Evolutionary conservation across 2,113 vertebrate genomes (phyloP).

Genomic region (Thamnaconus septentrionalis): DNA sequence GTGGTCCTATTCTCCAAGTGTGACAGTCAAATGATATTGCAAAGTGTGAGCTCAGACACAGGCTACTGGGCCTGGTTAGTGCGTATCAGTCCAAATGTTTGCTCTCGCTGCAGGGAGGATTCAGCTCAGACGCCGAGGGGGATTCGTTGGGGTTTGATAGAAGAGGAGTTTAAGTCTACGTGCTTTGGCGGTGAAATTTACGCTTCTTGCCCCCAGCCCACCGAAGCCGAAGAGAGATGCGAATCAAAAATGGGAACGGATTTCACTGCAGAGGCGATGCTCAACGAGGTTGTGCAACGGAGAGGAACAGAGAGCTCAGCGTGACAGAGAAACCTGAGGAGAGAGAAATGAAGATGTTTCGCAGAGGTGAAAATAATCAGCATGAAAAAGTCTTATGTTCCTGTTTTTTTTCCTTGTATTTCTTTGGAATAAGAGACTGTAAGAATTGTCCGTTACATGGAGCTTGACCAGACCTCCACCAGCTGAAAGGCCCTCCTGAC

Average conservation of each 20-base stretch:
- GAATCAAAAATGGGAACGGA: constrained; percentile 23
- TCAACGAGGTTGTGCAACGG: constrained; percentile 13
- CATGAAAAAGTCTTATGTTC: not conserved
- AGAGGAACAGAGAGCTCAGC: not conserved
- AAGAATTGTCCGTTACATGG: too few species aligned
- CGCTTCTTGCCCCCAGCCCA: not conserved
- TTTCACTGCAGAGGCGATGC: constrained; percentile 12
- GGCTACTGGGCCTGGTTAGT: constrained; percentile 14
- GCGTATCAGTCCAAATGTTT: constrained; percentile 35
- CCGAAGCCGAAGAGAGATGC: constrained; percentile 1
- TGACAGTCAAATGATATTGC: constrained; percentile 28
- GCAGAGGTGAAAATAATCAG: constrained; percentile 5
- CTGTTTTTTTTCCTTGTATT: too few species aligned
- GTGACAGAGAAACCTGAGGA: not conserved
- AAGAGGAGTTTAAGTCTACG: constrained; percentile 19
- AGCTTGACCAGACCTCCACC: too few species aligned
- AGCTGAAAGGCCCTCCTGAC: too few species aligned
- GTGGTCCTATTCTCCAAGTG: not conserved
- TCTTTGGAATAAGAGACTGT: too few species aligned
- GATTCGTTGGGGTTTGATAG: constrained; percentile 35
- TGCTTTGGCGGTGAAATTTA: constrained; percentile 28
- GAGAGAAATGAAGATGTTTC: constrained; percentile 2
- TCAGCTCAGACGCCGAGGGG: constrained; percentile 27
- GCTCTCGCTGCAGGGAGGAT: constrained; percentile 24
- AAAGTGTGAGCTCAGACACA: constrained; percentile 3